Conservation (phyloP, 2,113 vertebrate species). For the Campylorhamphus procurvoides region DNA sequence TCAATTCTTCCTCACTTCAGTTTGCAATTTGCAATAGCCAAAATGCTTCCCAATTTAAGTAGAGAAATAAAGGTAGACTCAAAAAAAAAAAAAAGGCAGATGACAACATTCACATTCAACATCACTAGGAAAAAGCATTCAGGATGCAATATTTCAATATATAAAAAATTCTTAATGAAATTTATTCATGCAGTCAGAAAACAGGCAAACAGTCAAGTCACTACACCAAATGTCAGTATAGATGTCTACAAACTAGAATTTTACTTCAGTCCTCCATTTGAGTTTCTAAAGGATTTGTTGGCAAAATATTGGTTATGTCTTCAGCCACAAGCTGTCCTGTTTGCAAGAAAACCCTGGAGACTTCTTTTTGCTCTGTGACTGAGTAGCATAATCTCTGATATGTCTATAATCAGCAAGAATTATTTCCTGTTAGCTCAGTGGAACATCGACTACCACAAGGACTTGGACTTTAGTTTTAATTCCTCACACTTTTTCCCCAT, state of each 20-base stretch:
- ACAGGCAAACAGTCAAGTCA: neutral
- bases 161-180: neutral
- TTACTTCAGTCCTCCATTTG: slow-evolving; percentile 19
- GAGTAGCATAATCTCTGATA: slow-evolving; percentile 44
- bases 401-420: slow-evolving; percentile 41
- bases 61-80: neutral
- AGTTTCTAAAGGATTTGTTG: slow-evolving; percentile 38
- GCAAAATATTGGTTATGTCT: neutral
- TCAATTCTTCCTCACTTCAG: neutral
- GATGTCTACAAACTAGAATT: slow-evolving; percentile 4
- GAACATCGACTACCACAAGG: slow-evolving; percentile 46
- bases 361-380: slow-evolving; percentile 23
- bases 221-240: neutral
- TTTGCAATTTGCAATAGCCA: neutral
- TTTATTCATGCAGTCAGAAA: neutral
- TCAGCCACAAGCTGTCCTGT: slow-evolving; percentile 22
- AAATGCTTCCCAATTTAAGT: neutral
- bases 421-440: slow-evolving; percentile 42
- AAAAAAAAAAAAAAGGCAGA: neutral
- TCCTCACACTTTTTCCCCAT: neutral
- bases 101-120: neutral
- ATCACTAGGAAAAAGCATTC: neutral
- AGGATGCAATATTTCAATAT: neutral
- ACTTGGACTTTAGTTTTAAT: slow-evolving; percentile 24
- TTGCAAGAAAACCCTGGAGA: slow-evolving; percentile 38